phyloP scores from a whole-genome alignment of 2,888 invertebrate species.

The Coenonympha arcania region DNA sequence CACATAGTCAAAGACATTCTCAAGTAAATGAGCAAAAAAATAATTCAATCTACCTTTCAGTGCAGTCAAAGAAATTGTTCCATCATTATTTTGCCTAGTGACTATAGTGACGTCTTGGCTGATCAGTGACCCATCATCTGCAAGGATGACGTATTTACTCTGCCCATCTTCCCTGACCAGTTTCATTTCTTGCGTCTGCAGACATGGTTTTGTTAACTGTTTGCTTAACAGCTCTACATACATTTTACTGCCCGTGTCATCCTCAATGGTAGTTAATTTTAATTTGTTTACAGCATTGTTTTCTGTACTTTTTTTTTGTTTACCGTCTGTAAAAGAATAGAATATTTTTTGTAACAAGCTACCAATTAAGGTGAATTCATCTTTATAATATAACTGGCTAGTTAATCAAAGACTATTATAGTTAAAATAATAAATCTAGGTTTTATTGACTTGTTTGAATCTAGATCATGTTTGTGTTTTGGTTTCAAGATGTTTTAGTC shows the following conservation, averaged over 20 bases:
- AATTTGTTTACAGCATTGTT: slow-evolving; percentile 1
- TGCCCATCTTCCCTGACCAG: slow-evolving; percentile 48
- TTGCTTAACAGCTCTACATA: slow-evolving; percentile 50
- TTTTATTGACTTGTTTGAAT: too few relatives aligned
- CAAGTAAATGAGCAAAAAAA: neutral
- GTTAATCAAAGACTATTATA: too few relatives aligned
- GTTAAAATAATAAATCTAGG: too few relatives aligned
- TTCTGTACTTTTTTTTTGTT: slow-evolving; percentile 7
- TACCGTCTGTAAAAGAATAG: too few relatives aligned
- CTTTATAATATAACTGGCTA: too few relatives aligned
- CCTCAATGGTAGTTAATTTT: slow-evolving; percentile 9
- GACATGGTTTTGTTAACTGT: slow-evolving; percentile 40
- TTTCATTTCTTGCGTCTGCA: slow-evolving; percentile 48
- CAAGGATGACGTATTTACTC: slow-evolving; percentile 50
- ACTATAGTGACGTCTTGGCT: slow-evolving; percentile 41
- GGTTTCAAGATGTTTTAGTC: too few relatives aligned
- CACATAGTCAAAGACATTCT: neutral
- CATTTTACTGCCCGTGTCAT: slow-evolving; percentile 40
- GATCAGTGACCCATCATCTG: slow-evolving; percentile 37
- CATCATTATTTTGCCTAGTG: slow-evolving; percentile 62
- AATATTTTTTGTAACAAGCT: too few relatives aligned
- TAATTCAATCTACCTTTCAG: slow-evolving; percentile 43
- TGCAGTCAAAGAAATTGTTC: slow-evolving; percentile 58
- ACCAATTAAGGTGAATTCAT: too few relatives aligned
- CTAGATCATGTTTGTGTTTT: too few relatives aligned